phyloP scores from a whole-genome alignment of 2,797 vertebrate genomes.

The Neopelma chrysocephalum region DNA sequence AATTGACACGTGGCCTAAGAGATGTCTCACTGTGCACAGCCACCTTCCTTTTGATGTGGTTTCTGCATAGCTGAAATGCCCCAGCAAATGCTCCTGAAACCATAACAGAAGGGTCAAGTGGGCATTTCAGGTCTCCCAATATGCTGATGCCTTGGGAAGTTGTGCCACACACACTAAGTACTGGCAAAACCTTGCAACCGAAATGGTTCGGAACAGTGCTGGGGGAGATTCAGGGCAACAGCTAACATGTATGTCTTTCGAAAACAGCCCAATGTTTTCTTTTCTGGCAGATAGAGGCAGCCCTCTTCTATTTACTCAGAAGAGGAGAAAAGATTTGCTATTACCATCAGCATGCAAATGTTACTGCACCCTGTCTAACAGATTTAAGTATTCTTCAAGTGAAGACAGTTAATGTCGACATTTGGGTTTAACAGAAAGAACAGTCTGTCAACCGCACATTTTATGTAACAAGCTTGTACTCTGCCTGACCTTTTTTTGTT shows the following conservation, averaged over 20 bases:
- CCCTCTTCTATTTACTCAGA: not conserved
- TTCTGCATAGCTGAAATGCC: not conserved
- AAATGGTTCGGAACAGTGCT: not conserved
- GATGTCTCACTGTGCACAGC: not conserved
- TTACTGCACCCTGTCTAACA: not conserved
- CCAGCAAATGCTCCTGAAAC: not conserved
- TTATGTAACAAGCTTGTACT: not conserved
- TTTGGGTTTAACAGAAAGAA: not conserved
- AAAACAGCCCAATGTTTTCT: not conserved
- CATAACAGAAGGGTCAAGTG: not conserved
- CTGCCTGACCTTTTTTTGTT: constrained; percentile 5
- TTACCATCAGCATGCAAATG: not conserved
- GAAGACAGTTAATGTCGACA: not conserved
- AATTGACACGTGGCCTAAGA: not conserved
- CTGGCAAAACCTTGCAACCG: not conserved
- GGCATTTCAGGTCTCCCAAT: not conserved
- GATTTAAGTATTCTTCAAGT: not conserved
- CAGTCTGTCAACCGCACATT: not conserved
- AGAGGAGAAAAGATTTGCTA: not conserved
- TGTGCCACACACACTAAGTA: not conserved
- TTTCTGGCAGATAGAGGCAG: not conserved
- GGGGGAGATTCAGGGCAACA: not conserved
- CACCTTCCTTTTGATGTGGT: not conserved
- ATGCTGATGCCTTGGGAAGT: not conserved
- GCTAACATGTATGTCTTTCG: not conserved